Percentiles rank a stretch among this genome's conserved stretches.
These are phyloP conservation scores for Leptogaster cylindrica DNA, from an alignment of 2,888 invertebrate genomes.

Conservation along the genomic window DNA sequence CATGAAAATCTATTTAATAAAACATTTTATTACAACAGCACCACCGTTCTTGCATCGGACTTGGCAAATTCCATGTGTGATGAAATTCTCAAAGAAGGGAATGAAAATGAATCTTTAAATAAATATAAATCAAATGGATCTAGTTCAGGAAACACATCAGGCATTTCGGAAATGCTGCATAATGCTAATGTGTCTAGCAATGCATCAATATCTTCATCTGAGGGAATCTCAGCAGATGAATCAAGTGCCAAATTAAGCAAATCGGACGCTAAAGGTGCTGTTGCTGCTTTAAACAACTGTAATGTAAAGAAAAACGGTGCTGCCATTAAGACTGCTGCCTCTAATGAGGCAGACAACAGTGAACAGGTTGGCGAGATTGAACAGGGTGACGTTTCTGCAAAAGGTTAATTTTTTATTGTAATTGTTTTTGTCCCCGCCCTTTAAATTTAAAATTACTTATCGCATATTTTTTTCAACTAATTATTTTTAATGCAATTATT, in stretches of 20 bases:
- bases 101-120: slow-evolving; percentile 38
- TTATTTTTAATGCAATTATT: slow-evolving; percentile 1
- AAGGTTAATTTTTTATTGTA: slow-evolving; percentile 42
- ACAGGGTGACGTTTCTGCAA: slow-evolving; percentile 46
- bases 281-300: not conserved
- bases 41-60: slow-evolving; percentile 50
- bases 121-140: slow-evolving; percentile 27
- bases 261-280: not conserved
- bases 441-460: too few species aligned
- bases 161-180: not conserved
- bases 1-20: not conserved
- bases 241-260: slow-evolving; percentile 27
- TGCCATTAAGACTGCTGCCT: slow-evolving; percentile 28
- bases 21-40: slow-evolving; percentile 43
- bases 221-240: slow-evolving; percentile 22
- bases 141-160: slow-evolving; percentile 10
- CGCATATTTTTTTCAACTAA: slow-evolving; percentile 22
- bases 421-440: not conserved
- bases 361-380: slow-evolving; percentile 43
- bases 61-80: slow-evolving; percentile 50
- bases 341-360: slow-evolving; percentile 1
- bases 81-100: slow-evolving; percentile 48
- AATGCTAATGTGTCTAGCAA: not conserved
- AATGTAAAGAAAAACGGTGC: slow-evolving; percentile 43
- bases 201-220: slow-evolving; percentile 36